These are phyloP conservation scores for Clamator glandarius DNA, from an alignment of 2,797 vertebrate species.

Conservation along the genomic window DNA sequence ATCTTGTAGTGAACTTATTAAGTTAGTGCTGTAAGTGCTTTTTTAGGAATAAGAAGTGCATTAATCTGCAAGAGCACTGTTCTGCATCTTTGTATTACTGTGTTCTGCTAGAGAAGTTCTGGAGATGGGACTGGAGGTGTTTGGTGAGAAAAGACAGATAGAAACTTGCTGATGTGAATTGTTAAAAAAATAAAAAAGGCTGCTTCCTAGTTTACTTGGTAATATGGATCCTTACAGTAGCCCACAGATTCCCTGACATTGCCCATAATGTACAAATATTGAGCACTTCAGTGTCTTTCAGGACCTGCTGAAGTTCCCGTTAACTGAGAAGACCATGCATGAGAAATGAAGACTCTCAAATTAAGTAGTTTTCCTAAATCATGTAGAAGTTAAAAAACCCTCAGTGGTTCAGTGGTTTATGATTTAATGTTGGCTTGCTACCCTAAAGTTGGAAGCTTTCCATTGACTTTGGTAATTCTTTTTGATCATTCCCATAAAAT, in stretches of 20 bases:
- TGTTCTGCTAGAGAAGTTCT: neutral
- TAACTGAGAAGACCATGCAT: neutral
- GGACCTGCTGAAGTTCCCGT: neutral
- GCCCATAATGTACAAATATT: neutral
- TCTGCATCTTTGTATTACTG: neutral
- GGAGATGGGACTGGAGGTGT: neutral
- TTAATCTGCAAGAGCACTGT: neutral
- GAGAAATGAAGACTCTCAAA: neutral
- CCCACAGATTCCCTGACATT: neutral
- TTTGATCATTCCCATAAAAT: neutral
- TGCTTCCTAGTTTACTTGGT: neutral
- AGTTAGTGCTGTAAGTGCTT: slow-evolving; percentile 21
- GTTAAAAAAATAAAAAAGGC: neutral
- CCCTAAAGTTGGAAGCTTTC: neutral
- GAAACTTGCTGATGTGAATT: neutral
- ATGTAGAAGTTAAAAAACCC: neutral
- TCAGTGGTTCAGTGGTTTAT: neutral
- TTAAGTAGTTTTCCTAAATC: neutral
- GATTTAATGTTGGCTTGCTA: neutral
- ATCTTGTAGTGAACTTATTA: slow-evolving; percentile 53
- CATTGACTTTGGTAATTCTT: neutral
- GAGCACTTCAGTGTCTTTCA: neutral
- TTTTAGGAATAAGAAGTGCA: neutral
- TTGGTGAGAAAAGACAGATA: neutral
- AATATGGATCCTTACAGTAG: neutral